Evolutionary conservation across 2,888 invertebrate species (phyloP).

Genomic region (Lycaena phlaeas): DNA sequence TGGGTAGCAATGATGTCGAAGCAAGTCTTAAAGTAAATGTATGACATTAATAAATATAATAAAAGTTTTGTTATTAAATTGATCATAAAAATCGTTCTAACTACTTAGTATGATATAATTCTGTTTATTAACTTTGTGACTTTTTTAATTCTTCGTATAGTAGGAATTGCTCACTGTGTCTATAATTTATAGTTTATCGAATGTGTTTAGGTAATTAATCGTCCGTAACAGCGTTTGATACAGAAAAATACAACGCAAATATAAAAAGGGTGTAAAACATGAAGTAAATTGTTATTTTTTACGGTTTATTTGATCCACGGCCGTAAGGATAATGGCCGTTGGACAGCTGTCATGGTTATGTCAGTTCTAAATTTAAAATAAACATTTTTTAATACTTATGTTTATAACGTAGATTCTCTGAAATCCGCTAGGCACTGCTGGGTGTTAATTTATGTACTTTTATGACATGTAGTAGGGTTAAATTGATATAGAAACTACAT

Average conservation of each 20-base stretch:
- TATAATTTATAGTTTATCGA: background rate
- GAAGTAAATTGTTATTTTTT: conserved; percentile 52
- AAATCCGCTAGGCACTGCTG: background rate
- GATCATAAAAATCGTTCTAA: no score
- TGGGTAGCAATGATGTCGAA: no score
- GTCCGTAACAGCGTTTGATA: conserved; percentile 46
- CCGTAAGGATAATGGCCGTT: conserved; percentile 43
- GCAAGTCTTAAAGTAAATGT: no score
- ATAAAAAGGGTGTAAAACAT: conserved; percentile 40
- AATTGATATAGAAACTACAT: background rate
- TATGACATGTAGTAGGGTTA: background rate
- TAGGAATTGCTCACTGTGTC: no score
- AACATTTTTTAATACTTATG: conserved; percentile 49
- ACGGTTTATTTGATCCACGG: conserved; percentile 56
- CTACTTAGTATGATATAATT: no score
- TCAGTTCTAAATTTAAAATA: conserved; percentile 64
- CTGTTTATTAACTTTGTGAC: no score
- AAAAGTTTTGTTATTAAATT: no score
- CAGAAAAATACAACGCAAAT: conserved; percentile 30
- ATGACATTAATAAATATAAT: no score
- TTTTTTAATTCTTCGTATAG: no score
- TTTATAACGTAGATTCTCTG: conserved; percentile 32
- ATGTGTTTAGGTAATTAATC: conserved; percentile 31
- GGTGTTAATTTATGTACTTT: background rate
- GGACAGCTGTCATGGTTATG: conserved; percentile 59